Base-by-base conservation (phyloP, 1,140 invertebrate genomes). In the Halesus radiatus region DNA sequence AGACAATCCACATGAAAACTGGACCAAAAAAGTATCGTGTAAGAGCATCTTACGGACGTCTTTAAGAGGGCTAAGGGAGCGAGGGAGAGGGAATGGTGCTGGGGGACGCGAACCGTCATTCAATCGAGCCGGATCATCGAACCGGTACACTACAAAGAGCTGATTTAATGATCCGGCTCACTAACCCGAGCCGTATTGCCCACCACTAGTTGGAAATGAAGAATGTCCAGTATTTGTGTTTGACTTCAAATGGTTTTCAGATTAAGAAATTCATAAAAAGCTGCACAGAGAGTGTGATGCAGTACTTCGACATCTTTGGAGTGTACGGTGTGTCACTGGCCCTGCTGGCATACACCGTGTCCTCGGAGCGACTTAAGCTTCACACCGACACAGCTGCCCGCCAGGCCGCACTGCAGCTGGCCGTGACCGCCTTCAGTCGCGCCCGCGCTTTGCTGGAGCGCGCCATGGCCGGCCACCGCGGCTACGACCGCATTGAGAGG, bases 351-450 rank as follows among this genome's bases (percentile, higher is more conserved):
- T 87, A 91, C 22, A 88, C 92, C 3, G 90, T 95, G 16, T 87
- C 93, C 77, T 83, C 94, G 16, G 93, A 95, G 84, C 86, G 91
- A 20, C 84, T 93, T 10, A 93, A 92, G 82, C 89, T 90, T 32
- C 86, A 87, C 80, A 84, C 89, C 0, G 80, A 88, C 7, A 87
- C 91, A 13, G 58, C 85, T 10, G 86, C 86, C 50, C 84, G 91
- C 54, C 86, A 87, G 6, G 60, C 84, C 0, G 80, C 92, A 15
- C 89, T 91, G 73, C 86, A 87, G 20, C 82, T 85, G 13, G 85
- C 87, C 0, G 87, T 91, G n/a, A 87, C 87, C 1, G 81, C 84
- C 58, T 83, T 79, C 66, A 82, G 26, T 16, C 76, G 60, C 18
- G 85, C 84, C 5, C 84, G 87, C 53, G 78, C 81, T 62, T 78